phyloP scores from a whole-genome alignment of 2,888 invertebrate species.

The Anarsia innoxiella region DNA sequence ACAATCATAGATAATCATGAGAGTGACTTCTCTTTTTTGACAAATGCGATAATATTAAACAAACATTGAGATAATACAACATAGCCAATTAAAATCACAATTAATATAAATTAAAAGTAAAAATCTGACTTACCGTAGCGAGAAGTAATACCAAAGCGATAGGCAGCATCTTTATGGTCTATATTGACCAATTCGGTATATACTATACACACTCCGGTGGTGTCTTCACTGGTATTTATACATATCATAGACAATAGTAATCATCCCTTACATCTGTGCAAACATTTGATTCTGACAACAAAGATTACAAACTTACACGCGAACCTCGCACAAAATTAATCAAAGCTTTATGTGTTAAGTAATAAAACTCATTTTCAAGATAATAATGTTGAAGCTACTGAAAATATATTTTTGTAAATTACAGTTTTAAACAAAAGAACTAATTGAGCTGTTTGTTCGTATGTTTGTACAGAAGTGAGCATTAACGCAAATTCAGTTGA shows the following conservation, averaged over 20 bases:
- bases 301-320: conserved; percentile 19
- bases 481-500: background rate
- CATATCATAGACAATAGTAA: conserved; percentile 30
- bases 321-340: background rate
- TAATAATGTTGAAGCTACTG: background rate
- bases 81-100: conserved; percentile 3
- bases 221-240: conserved; percentile 48
- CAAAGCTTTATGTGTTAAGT: background rate
- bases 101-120: background rate
- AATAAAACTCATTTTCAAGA: background rate
- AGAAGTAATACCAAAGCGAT: conserved; percentile 48
- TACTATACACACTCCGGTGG: conserved; percentile 49
- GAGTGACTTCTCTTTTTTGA: too few species aligned
- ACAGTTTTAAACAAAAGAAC: conserved; percentile 39
- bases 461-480: conserved; percentile 27
- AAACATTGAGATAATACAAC: too few species aligned
- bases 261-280: conserved; percentile 41
- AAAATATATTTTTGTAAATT: background rate
- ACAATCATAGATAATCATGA: too few species aligned
- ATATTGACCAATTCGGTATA: conserved; percentile 56
- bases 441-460: conserved; percentile 44
- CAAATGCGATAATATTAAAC: too few species aligned
- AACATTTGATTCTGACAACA: conserved; percentile 24
- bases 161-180: conserved; percentile 60
- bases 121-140: conserved; percentile 45